Base-by-base conservation (phyloP, 1,140 invertebrate genomes). In the Thaumetopoea pityocampa region DNA sequence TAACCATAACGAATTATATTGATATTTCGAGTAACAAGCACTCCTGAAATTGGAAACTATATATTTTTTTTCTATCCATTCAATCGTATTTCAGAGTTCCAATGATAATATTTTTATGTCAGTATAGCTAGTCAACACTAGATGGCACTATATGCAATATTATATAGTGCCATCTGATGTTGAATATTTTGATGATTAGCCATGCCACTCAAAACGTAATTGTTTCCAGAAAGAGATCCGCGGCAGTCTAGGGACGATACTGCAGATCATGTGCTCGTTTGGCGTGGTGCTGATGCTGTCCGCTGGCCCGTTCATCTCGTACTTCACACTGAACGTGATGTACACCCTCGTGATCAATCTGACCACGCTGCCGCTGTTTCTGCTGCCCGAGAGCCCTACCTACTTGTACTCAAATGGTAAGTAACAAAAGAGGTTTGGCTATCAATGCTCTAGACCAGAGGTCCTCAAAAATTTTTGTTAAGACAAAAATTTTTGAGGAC, bases 341-440 rank as follows among this genome's bases (percentile, higher is more conserved):
- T 56, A 34, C 8, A 48, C 36, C 0, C 10, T 11, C 4, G 9
- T 58, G 3, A 28, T 37, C 5, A 15, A 51, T 9, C 15, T 34
- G 4, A 30, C 26, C 16, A 28, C 32, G 1, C 7, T 60, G 6
- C 55, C 55, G 0, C 2, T 60, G 6, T 0, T 65, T 1, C 54
- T 67, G 4, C 15, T 70, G 10, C 67, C 61, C 1, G 61, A 70
- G 3, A 59, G 45, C 9, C 67, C 64, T 0, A 60, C 56, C 28
- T 62, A 33, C 15, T 54, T 63, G 19, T 62, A 56, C 26, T 46
- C 48, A 5, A 65, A 65, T 60, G 64, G 64, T 59, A 55, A 44
- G 22, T 38, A 30, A n/a, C n/a, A n/a, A n/a, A n/a, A n/a, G n/a
- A n/a, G n/a, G n/a, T n/a, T n/a, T n/a, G n/a, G n/a, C n/a, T n/a